These are phyloP conservation scores for Synergus itoensis DNA, from an alignment of 2,888 invertebrate species.

Conservation along the genomic window DNA sequence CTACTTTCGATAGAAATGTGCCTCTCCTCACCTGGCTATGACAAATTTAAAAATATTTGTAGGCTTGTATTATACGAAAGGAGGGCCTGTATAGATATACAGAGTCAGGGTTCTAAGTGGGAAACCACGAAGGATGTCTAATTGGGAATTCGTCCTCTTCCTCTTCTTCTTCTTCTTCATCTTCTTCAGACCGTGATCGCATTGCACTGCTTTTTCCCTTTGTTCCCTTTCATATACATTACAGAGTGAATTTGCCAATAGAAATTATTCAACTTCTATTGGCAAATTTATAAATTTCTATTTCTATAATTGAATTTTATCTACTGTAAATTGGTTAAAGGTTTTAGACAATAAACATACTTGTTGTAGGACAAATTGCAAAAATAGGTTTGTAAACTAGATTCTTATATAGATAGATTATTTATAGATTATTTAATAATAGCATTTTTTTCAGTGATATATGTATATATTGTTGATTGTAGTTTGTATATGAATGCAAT, in stretches of 20 bases:
- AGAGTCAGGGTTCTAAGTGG: slow-evolving; percentile 54
- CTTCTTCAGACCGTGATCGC: slow-evolving; percentile 47
- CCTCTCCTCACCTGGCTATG: slow-evolving; percentile 71
- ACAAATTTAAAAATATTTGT: slow-evolving; percentile 71
- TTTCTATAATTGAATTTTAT: too few species aligned
- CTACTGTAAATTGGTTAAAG: too few species aligned
- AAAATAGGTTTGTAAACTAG: background rate
- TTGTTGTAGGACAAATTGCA: too few species aligned
- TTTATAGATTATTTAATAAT: too few species aligned
- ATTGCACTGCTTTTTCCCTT: slow-evolving; percentile 32
- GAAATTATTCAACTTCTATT: too few species aligned
- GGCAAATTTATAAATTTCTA: too few species aligned
- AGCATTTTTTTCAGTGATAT: too few species aligned
- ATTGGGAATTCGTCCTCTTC: slow-evolving; percentile 64
- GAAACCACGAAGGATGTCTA: slow-evolving; percentile 63
- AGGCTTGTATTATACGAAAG: slow-evolving; percentile 53
- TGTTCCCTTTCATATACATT: background rate
- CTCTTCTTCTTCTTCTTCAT: slow-evolving; percentile 52
- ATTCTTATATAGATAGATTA: too few species aligned
- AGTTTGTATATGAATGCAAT: background rate
- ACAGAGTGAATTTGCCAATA: too few species aligned
- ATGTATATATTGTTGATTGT: too few species aligned
- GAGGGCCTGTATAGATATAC: slow-evolving; percentile 43
- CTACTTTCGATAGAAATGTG: slow-evolving; percentile 53
- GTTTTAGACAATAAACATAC: too few species aligned